Conservation (phyloP, 92 coral and sea anemone genomes). For the Phenganax stokvisi region DNA sequence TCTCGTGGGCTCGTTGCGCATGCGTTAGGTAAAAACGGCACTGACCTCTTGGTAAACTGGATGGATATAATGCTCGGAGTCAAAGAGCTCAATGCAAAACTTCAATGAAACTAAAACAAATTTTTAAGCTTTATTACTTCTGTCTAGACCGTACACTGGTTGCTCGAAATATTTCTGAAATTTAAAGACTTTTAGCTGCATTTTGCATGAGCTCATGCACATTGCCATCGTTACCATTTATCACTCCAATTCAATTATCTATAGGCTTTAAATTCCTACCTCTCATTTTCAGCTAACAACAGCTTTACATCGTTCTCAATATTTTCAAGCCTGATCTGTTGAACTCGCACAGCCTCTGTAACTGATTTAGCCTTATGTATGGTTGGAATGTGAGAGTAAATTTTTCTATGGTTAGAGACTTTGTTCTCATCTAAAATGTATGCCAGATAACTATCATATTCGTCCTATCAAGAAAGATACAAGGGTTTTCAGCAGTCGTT, state of each 20-base stretch:
- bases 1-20: too few species aligned
- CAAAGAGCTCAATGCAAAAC: too few species aligned
- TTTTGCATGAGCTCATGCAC: too few species aligned
- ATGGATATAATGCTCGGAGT: too few species aligned
- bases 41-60: too few species aligned
- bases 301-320: conserved; percentile 66
- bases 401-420: conserved; percentile 66
- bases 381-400: conserved; percentile 76
- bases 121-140: too few species aligned
- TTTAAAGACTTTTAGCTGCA: too few species aligned
- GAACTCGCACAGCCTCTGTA: conserved; percentile 60
- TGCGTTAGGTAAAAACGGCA: too few species aligned
- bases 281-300: conserved; percentile 72
- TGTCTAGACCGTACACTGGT: too few species aligned
- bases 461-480: conserved; percentile 56
- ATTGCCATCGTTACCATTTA: neutral
- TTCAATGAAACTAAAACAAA: too few species aligned
- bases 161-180: too few species aligned
- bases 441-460: conserved; percentile 84
- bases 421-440: conserved; percentile 78
- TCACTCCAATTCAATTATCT: neutral
- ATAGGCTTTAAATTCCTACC: conserved; percentile 41
- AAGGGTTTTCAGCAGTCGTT: neutral
- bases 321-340: conserved; percentile 65
- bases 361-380: conserved; percentile 62